Percentiles rank a stretch among this genome's conserved stretches.
Conservation (phyloP, 1,140 invertebrate species). For the Drosophila insularis region DNA sequence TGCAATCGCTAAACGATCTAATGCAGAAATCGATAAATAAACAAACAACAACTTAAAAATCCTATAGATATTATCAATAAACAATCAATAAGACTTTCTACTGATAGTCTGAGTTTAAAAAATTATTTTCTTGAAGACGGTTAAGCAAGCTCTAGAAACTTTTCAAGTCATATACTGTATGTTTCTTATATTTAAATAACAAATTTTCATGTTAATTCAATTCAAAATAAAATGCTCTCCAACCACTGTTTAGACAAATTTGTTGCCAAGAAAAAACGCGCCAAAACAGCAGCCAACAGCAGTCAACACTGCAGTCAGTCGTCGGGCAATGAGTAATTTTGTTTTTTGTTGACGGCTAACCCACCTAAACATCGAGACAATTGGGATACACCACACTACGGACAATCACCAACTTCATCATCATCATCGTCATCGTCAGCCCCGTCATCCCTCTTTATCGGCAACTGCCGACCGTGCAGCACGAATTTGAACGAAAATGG, state of each 20-base stretch:
- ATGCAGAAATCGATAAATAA: too few relatives aligned
- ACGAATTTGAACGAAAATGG: not conserved
- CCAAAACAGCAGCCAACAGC: constrained; percentile 51
- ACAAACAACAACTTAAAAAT: too few relatives aligned
- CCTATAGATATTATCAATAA: too few relatives aligned
- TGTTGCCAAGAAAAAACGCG: constrained; percentile 73
- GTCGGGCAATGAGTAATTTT: constrained; percentile 57
- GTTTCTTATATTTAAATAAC: too few relatives aligned
- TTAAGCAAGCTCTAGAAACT: too few relatives aligned
- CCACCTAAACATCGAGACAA: constrained; percentile 13
- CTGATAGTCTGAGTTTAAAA: too few relatives aligned
- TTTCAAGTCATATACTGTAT: too few relatives aligned
- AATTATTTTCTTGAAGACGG: too few relatives aligned
- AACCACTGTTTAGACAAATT: constrained; percentile 60
- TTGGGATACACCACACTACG: constrained; percentile 7
- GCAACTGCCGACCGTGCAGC: not conserved
- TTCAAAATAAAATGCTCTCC: not conserved
- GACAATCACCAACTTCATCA: constrained; percentile 18
- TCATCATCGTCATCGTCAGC: constrained; percentile 4
- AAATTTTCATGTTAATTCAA: too few relatives aligned
- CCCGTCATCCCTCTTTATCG: not conserved
- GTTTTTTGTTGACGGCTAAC: constrained; percentile 25
- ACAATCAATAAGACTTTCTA: too few relatives aligned
- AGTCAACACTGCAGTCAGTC: constrained; percentile 75
- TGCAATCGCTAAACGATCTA: too few relatives aligned